Conservation (phyloP, 2,797 vertebrate species). For the Morus bassanus region DNA sequence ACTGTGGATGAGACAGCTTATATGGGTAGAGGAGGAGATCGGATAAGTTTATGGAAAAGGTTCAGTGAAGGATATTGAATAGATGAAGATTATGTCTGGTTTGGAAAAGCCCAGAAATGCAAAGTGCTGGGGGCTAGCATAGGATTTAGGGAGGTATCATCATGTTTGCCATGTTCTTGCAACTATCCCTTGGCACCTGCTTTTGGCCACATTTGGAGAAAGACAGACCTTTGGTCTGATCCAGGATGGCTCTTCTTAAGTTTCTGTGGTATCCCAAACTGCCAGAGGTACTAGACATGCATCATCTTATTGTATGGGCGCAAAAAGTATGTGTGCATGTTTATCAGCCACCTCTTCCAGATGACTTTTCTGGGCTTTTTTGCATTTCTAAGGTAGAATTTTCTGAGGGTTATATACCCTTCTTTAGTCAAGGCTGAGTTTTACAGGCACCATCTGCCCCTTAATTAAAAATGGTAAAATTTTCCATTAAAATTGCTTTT, state of each 20-base stretch:
- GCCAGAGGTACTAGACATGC: not conserved
- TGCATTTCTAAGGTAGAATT: not conserved
- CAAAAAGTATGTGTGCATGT: not conserved
- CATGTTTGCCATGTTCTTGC: not conserved
- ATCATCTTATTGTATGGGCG: not conserved
- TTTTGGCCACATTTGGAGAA: not conserved
- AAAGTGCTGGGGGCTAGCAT: not conserved
- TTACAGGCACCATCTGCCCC: not conserved
- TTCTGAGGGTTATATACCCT: not conserved
- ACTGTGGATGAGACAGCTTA: not conserved
- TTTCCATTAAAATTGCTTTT: not conserved
- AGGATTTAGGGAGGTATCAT: not conserved
- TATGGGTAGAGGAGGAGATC: not conserved
- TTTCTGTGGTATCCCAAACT: not conserved
- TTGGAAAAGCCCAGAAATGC: not conserved
- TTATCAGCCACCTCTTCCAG: not conserved
- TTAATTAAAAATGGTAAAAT: not conserved
- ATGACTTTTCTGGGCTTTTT: not conserved
- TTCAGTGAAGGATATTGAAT: not conserved
- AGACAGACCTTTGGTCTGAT: not conserved
- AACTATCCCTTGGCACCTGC: not conserved
- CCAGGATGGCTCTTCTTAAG: not conserved
- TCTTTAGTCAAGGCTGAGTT: not conserved
- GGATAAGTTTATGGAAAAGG: not conserved
- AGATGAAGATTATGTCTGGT: not conserved